A percentile compares a stretch with the other conserved stretches of the same genome.
Conservation (phyloP, 2,888 invertebrate genomes). For the Ecliptopera silaceata region DNA sequence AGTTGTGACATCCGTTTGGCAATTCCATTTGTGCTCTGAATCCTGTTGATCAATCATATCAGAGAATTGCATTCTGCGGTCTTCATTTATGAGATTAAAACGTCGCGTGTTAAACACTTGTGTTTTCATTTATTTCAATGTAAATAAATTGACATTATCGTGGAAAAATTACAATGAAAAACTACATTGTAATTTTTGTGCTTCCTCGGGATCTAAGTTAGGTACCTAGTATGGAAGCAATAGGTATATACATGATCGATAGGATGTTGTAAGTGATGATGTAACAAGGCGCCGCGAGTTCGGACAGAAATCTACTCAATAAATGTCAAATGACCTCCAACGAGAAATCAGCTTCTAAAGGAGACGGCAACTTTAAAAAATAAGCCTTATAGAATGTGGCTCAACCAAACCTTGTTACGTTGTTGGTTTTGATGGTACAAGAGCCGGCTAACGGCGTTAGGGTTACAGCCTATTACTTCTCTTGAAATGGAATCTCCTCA, state of each 20-base stretch:
- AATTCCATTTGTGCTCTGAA: conserved; percentile 21
- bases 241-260: neutral
- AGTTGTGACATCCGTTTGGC: conserved; percentile 8
- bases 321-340: neutral
- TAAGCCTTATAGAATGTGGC: neutral
- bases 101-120: conserved; percentile 8
- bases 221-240: neutral
- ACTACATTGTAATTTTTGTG: neutral
- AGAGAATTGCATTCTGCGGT: conserved; percentile 30
- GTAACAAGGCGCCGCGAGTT: neutral
- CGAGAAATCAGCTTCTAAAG: neutral
- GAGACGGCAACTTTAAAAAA: too few species aligned
- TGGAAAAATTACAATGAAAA: neutral
- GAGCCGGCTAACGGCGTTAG: neutral
- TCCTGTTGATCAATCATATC: conserved; percentile 28
- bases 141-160: neutral
- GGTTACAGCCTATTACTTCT: conserved; percentile 1
- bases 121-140: conserved; percentile 7
- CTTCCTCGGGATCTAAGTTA: neutral
- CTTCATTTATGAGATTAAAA: conserved; percentile 23
- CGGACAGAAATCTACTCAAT: conserved; percentile 1
- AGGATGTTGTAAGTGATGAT: neutral
- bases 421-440: neutral
- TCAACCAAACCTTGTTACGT: neutral
- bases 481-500: conserved; percentile 16